Conservation (phyloP, 1,140 invertebrate species). For the Micrasema longulum region DNA sequence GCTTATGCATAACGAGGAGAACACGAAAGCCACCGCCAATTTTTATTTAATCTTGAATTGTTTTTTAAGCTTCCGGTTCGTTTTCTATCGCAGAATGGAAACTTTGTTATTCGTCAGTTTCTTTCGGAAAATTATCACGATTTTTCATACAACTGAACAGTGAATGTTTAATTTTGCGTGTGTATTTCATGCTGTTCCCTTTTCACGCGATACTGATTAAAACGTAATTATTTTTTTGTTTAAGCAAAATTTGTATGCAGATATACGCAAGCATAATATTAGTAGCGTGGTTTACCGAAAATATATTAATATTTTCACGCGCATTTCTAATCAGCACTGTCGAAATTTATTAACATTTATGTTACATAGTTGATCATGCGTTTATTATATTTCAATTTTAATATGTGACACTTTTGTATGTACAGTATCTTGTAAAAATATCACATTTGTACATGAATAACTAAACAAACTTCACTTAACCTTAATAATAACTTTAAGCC, state of each 20-base stretch:
- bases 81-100: constrained; percentile 30
- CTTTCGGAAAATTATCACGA: constrained; percentile 21
- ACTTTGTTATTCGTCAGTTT: constrained; percentile 17
- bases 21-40: constrained; percentile 45
- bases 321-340: too few relatives aligned
- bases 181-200: background rate
- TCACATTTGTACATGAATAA: too few relatives aligned
- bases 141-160: constrained; percentile 5
- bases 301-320: constrained; percentile 4
- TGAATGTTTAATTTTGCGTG: constrained; percentile 29
- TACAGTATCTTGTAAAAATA: too few relatives aligned
- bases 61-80: constrained; percentile 49
- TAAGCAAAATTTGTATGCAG: background rate
- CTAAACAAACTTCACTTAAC: too few relatives aligned
- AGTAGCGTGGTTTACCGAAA: background rate
- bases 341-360: too few relatives aligned
- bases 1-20: constrained; percentile 47
- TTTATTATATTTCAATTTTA: too few relatives aligned
- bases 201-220: constrained; percentile 33
- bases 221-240: constrained; percentile 32
- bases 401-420: too few relatives aligned
- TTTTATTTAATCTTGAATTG: constrained; percentile 49
- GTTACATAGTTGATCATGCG: too few relatives aligned
- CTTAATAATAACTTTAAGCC: too few relatives aligned
- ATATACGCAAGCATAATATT: background rate